Evolutionary conservation across 2,113 vertebrate species (phyloP), one percentile per base, ranked within the genome.

Genomic region (Thomomys bottae): DNA sequence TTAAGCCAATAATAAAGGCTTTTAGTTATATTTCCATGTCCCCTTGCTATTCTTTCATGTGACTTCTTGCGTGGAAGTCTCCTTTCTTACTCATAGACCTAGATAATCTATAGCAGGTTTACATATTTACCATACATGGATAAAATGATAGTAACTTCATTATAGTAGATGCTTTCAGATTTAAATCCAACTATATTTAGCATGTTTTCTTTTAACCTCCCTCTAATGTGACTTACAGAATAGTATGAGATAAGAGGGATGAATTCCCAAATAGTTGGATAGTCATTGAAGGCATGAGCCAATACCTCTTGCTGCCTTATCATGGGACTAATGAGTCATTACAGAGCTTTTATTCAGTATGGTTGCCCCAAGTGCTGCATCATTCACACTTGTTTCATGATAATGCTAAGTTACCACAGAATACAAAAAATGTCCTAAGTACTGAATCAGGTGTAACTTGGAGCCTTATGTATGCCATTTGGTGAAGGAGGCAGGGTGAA

Each of bases 401-500:
- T 66, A 34, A 88, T 78, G 40, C 76, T 84, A 67, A 71, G 49
- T 93, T 75, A 79, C 72, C 38, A 64, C 9, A 14, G 5, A 66
- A 63, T 70, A 78, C 89, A 76, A 86, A 79, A 83, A 88, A 84
- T 54, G 49, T 68, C 66, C 77, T 82, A 59, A 85, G 81, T 85
- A 36, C 49, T 90, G 36, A 57, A 90, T 91, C 79, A 95, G 80
- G 87, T 89, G 84, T 84, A 82, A 63, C 63, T 87, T 77, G 36
- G 79, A 96, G 61, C 18, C 63, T 92, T 77, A 71, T 64, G 84
- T 59, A 21, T 32, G 64, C 36, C 10, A 1, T 80, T 86, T 92
- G 68, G 38, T 77, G 42, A 72, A 88, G 42, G 61, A 73, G 49
- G 49, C 61, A 59, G 85, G 32, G 40, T 59, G n/a, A 70, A 34